phyloP scores from a whole-genome alignment of 2,888 invertebrate species.

The Pomacea canaliculata region DNA sequence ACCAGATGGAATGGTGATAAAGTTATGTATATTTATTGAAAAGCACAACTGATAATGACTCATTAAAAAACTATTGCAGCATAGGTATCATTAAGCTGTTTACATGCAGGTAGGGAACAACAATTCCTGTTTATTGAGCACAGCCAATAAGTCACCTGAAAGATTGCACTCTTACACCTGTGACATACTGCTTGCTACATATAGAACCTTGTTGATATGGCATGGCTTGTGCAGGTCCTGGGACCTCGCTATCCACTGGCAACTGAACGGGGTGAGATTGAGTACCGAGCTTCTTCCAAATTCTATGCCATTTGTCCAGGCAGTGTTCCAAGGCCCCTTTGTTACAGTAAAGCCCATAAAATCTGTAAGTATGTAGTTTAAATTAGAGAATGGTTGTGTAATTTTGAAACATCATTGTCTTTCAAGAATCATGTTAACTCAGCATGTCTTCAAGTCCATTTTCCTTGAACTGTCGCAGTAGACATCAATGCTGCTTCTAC shows the following conservation, averaged over 20 bases:
- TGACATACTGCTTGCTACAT: neutral
- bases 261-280: constrained; percentile 39
- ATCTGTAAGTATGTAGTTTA: constrained; percentile 31
- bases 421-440: neutral
- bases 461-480: too few relatives aligned
- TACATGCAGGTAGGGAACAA: neutral
- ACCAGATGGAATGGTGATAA: too few relatives aligned
- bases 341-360: constrained; percentile 32
- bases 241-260: constrained; percentile 48
- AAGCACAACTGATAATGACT: too few relatives aligned
- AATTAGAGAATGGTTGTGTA: neutral
- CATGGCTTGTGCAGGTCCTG: constrained; percentile 39
- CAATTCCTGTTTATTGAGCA: neutral
- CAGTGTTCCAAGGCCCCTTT: constrained; percentile 43
- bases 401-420: too few relatives aligned
- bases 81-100: neutral
- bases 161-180: neutral
- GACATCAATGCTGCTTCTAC: too few relatives aligned
- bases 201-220: neutral
- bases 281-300: constrained; percentile 42
- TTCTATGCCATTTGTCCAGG: constrained; percentile 42
- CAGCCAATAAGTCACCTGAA: neutral
- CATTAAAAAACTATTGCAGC: too few relatives aligned
- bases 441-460: neutral
- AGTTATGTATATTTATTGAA: too few relatives aligned